Evolutionary conservation across 2,797 vertebrate species (phyloP).

Genomic region (Phrynocephalus guinanensis): DNA sequence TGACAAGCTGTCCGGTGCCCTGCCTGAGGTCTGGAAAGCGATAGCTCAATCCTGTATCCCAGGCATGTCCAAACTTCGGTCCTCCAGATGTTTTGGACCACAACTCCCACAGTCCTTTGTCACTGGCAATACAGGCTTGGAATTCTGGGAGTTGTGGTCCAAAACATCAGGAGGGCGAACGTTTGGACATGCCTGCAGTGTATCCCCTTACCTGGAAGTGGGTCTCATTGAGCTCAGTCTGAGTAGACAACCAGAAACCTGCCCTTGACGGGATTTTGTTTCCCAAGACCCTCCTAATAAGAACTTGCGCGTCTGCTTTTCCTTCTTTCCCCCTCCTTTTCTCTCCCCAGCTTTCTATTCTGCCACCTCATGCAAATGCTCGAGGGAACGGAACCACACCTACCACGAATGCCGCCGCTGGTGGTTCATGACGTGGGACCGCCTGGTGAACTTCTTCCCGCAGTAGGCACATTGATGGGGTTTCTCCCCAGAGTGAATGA

Average conservation of each 20-base stretch:
- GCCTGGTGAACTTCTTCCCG: conserved; percentile 59
- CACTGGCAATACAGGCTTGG: too few species aligned
- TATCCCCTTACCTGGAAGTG: background rate
- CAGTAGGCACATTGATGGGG: conserved; percentile 55
- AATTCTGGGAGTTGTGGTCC: too few species aligned
- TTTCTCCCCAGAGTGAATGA: conserved; percentile 62
- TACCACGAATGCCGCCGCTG: conserved; percentile 55
- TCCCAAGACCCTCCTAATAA: background rate
- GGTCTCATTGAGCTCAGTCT: background rate
- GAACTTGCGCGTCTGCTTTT: background rate
- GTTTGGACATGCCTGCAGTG: too few species aligned
- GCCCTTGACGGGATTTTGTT: background rate
- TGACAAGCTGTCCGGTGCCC: too few species aligned
- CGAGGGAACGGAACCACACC: background rate
- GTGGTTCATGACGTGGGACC: conserved; percentile 60
- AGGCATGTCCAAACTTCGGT: too few species aligned
- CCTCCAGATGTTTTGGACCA: too few species aligned
- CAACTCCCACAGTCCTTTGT: too few species aligned
- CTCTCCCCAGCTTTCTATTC: background rate
- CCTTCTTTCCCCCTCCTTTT: background rate
- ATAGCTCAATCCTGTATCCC: too few species aligned
- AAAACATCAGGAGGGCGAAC: too few species aligned
- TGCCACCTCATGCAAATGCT: background rate
- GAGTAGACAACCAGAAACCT: background rate
- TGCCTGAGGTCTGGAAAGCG: too few species aligned